Conservation (phyloP, 2,888 invertebrate genomes). For the Andrena chrysosceles region DNA sequence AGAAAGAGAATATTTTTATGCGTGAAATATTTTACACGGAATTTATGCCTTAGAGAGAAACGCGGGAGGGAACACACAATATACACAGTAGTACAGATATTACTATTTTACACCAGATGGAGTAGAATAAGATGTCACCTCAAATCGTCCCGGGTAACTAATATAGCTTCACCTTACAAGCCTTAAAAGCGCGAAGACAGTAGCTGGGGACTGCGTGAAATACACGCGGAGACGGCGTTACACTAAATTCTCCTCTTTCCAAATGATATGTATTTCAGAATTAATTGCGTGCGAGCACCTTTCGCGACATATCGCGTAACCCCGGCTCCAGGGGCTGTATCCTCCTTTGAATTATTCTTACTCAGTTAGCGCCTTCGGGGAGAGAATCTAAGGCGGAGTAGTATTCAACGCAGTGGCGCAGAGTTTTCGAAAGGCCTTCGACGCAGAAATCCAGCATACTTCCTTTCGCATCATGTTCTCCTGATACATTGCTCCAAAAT, state of each 20-base stretch:
- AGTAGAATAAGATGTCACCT: slow-evolving; percentile 58
- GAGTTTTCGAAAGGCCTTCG: too few relatives aligned
- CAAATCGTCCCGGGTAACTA: slow-evolving; percentile 53
- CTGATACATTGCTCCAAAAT: too few relatives aligned
- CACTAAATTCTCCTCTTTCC: slow-evolving; percentile 50
- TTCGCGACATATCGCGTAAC: slow-evolving; percentile 46
- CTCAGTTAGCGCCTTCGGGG: too few relatives aligned
- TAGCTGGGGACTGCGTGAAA: slow-evolving; percentile 10
- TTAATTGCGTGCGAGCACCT: slow-evolving; percentile 56
- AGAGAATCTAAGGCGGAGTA: too few relatives aligned
- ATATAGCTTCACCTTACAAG: slow-evolving; percentile 58
- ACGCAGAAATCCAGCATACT: too few relatives aligned
- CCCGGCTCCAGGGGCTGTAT: slow-evolving; percentile 1
- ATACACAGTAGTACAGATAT: slow-evolving; percentile 36
- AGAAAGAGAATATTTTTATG: slow-evolving; percentile 33
- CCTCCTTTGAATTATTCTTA: slow-evolving; percentile 55
- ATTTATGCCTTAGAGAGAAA: slow-evolving; percentile 24
- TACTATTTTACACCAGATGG: slow-evolving; percentile 46
- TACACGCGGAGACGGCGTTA: slow-evolving; percentile 28
- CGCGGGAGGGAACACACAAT: slow-evolving; percentile 28
- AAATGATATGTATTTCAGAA: slow-evolving; percentile 52
- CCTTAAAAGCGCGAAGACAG: slow-evolving; percentile 49
- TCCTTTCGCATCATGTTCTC: too few relatives aligned
- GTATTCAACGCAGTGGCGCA: too few relatives aligned
- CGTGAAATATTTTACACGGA: slow-evolving; percentile 40